Conservation (phyloP, 2,888 invertebrate species). For the Tachina fera region DNA sequence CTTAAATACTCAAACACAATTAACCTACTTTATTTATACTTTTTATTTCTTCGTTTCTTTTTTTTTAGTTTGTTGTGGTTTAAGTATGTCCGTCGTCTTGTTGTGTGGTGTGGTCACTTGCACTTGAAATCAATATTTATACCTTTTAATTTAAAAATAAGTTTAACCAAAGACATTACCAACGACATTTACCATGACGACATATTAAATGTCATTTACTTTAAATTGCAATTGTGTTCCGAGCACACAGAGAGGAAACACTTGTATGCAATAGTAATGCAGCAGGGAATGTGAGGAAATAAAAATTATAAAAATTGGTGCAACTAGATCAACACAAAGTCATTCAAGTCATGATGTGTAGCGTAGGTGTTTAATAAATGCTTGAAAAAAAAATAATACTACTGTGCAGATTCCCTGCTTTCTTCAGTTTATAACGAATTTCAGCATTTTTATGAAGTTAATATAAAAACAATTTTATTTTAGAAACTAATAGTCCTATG, state of each 20-base stretch:
- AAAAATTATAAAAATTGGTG: not conserved
- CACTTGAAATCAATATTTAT: conserved; percentile 69
- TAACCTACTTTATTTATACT: conserved; percentile 58
- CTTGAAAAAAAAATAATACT: too few relatives aligned
- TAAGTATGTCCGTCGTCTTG: not conserved
- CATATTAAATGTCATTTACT: conserved; percentile 44
- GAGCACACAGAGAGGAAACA: conserved; percentile 22
- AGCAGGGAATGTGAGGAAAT: not conserved
- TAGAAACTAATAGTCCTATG: too few relatives aligned
- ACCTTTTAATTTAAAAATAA: conserved; percentile 6
- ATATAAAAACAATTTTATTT: too few relatives aligned
- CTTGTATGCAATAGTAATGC: not conserved
- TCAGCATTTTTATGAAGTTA: not conserved
- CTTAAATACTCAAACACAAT: conserved; percentile 61
- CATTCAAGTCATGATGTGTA: too few relatives aligned
- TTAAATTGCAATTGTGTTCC: conserved; percentile 2
- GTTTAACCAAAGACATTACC: conserved; percentile 41
- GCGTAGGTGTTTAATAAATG: too few relatives aligned
- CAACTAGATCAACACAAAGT: not conserved
- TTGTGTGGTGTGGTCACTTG: conserved; percentile 40
- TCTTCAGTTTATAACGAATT: not conserved
- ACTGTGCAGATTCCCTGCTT: not conserved
- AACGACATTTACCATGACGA: conserved; percentile 50
- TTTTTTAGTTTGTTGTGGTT: conserved; percentile 27
- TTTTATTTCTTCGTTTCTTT: not conserved